Conservation (phyloP, 2,888 invertebrate species). For the Metacarcinus magister region DNA sequence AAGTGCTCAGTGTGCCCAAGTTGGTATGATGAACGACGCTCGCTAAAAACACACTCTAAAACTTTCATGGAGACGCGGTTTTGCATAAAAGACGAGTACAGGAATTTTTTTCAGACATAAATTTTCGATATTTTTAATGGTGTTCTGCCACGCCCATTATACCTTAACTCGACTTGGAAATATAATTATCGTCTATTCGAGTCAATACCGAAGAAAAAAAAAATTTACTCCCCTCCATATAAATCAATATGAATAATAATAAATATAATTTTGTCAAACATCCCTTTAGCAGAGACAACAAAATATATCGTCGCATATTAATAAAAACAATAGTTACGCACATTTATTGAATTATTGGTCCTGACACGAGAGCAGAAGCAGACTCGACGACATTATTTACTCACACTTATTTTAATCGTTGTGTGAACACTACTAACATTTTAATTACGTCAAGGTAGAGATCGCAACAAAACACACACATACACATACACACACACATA, state of each 20-base stretch:
- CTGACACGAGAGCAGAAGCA: background rate
- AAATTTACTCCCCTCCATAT: background rate
- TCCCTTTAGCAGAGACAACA: background rate
- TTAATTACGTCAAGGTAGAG: background rate
- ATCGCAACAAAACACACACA: background rate
- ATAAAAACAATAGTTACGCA: background rate
- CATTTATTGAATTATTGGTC: background rate
- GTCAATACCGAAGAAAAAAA: constrained; percentile 42
- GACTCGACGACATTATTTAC: background rate
- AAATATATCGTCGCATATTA: background rate
- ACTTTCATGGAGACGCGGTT: constrained; percentile 75
- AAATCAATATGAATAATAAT: background rate
- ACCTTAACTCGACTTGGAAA: background rate
- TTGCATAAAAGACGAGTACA: constrained; percentile 72
- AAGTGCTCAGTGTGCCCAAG: constrained; percentile 42
- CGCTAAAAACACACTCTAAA: constrained; percentile 70
- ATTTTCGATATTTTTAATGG: constrained; percentile 59
- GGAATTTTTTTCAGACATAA: constrained; percentile 65
- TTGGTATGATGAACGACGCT: constrained; percentile 67
- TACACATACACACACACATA: background rate
- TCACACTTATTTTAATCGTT: background rate
- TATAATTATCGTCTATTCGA: constrained; percentile 8
- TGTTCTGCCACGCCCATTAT: background rate
- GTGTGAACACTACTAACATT: background rate
- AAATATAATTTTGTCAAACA: constrained; percentile 4